These are phyloP conservation scores for Euplexia lucipara DNA, from an alignment of 2,888 invertebrate genomes.

Conservation along the genomic window DNA sequence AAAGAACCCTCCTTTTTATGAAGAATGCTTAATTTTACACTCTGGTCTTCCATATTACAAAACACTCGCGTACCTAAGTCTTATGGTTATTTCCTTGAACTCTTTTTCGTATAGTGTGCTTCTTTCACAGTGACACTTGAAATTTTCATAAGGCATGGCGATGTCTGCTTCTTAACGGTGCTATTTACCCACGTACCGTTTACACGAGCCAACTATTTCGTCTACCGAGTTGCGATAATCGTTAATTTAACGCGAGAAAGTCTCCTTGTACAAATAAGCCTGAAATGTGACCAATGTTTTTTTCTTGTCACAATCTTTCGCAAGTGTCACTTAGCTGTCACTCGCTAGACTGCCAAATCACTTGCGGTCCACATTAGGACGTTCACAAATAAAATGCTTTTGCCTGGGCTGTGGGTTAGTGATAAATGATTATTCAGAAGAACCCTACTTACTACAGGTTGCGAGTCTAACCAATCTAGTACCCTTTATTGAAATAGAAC, in stretches of 20 bases:
- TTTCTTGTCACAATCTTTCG: background rate
- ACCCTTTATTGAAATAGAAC: conserved; percentile 9
- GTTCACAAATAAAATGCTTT: conserved; percentile 14
- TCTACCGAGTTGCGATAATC: background rate
- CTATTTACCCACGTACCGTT: too few species aligned
- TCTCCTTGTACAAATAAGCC: background rate
- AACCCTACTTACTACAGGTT: background rate
- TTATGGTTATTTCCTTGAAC: background rate
- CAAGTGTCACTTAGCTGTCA: conserved; percentile 20
- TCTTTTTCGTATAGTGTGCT: background rate
- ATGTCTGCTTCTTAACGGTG: too few species aligned
- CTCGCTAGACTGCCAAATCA: conserved; percentile 9
- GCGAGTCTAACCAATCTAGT: background rate
- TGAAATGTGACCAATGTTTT: background rate
- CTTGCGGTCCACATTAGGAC: conserved; percentile 8
- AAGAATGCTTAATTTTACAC: too few species aligned
- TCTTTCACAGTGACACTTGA: too few species aligned
- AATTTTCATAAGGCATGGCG: too few species aligned
- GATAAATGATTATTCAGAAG: conserved; percentile 18
- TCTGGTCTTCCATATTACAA: too few species aligned
- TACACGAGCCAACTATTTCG: background rate
- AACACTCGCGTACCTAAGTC: too few species aligned
- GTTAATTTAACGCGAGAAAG: background rate
- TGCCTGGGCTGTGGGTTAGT: conserved; percentile 11
- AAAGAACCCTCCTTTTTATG: too few species aligned